Evolutionary conservation across 2,888 invertebrate genomes (phyloP), one percentile per base, ranked within the genome.

Genomic region (Zaprionus bogoriensis): DNA sequence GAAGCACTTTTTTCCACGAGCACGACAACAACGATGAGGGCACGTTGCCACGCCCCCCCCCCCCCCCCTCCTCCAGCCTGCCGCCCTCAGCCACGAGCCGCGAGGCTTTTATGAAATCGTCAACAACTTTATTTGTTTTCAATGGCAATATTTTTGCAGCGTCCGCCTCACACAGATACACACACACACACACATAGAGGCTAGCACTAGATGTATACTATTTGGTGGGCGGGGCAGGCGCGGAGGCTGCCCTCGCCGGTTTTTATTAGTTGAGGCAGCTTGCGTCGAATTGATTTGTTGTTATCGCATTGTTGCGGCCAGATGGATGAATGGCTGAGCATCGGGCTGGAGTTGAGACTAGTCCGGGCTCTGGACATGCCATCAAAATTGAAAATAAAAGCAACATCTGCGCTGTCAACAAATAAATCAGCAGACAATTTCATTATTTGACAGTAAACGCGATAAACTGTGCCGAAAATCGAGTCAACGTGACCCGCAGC

Each of bases 361-460:
- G 46, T 48, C 10, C 14, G 50, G 66, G 60, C 45, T 36, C 27
- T 39, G 51, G 51, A 41, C 36, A 60, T 59, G 74, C 64, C 74
- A 78, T 85, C 80, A 86, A 83, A 83, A 83, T 83, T 83, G 83
- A 83, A 83, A 83, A 83, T 83, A 83, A 86, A 86, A 80, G 86
- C 83, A 78, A 83, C 83, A 83, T 86, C 83, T 83, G 83, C 67
- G 77, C 68, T 83, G 83, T 86, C 83, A 83, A 85, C 83, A 83
- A 83, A 83, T 83, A 83, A 86, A 83, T 83, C 83, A 83, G 86
- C 78, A 70, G 83, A 83, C 86, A 83, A 83, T 83, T 83, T 83
- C 86, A 86, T 83, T 83, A 83, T 86, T 83, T 85, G 83, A 80
- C 83, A 83, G 81, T 83, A 83, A 83, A 83, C 84, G 83, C 83